Base-by-base conservation (phyloP, 1,140 invertebrate species). In the Aphelenchoides fujianensis region DNA sequence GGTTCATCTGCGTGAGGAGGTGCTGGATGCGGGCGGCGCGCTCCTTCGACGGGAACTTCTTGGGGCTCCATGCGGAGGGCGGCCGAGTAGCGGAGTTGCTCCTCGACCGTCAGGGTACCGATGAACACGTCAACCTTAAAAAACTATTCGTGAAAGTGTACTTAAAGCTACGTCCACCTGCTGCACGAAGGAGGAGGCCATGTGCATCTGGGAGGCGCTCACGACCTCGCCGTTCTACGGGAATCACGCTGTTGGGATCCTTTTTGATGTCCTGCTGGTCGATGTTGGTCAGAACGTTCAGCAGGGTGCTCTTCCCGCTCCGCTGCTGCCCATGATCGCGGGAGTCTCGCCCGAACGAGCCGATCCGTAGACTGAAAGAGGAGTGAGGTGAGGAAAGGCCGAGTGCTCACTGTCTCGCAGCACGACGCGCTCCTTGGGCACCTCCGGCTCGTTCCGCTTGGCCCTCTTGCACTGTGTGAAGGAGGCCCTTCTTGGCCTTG, bases 41-140 rank as follows among this genome's bases (percentile, higher is more conserved):
- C 5, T 16, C 23, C 7, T 19, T 19, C 12, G 55, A 5, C 41
- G 41, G 23, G 23, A 48, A 48, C 41, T 48, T 12, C 41, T 48
- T 48, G 12, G 41, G 41, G 23, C n/a, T 48, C 41, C 55, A 74
- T 73, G 34, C 59, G 30, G 31, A 75, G 41, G 31, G 54, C 23
- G 23, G 86, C 88, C 84, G 87, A 86, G 74, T 88, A 88, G 27
- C 76, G 78, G 12, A 89, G 83, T 75, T 88, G 87, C 79, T 89
- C 88, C 62, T 82, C 80, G 16, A 88, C 87, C 2, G 87, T 88
- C 19, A 89, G 77, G 2, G 86, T 86, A 23, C 84, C 85, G 9
- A 88, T 83, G 78, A 89, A 88, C 16, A 88, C 74, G 74, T n/a
- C n/a, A n/a, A n/a, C n/a, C n/a, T n/a, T n/a, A n/a, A n/a, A n/a